Conservation (phyloP, 35 echinoderm and acorn worm species). For the Patiria miniata region DNA sequence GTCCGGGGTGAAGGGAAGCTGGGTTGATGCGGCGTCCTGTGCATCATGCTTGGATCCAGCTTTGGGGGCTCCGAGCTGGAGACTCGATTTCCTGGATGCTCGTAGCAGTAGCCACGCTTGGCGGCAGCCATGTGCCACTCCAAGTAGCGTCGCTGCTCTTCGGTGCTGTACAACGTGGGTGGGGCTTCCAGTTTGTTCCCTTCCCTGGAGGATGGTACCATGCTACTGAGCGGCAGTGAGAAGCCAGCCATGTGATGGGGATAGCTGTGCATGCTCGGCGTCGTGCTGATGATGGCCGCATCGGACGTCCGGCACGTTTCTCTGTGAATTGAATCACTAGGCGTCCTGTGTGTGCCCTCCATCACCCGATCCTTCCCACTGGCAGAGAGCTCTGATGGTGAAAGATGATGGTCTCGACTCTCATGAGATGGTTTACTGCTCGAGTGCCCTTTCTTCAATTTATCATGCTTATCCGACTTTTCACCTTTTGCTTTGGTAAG, state of each 20-base stretch:
- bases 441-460: constrained; percentile 35
- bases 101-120: constrained; percentile 36
- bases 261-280: constrained; percentile 31
- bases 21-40: background rate
- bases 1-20: constrained; percentile 15
- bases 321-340: constrained; percentile 1
- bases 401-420: constrained; percentile 9
- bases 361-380: background rate
- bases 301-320: constrained; percentile 23
- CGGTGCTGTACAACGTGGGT: background rate
- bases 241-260: constrained; percentile 24
- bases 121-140: constrained; percentile 36
- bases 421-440: constrained; percentile 1
- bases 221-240: background rate
- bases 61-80: background rate
- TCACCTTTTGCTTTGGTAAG: constrained; percentile 14
- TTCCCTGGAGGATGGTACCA: constrained; percentile 3
- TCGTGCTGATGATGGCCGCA: constrained; percentile 17
- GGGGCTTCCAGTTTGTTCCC: background rate
- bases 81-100: background rate
- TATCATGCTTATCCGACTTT: constrained; percentile 30
- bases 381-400: constrained; percentile 17
- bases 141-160: constrained; percentile 32
- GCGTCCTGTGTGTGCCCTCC: constrained; percentile 25
- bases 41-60: background rate